These are phyloP conservation scores for Yponomeuta cagnagella DNA, from an alignment of 2,888 invertebrate species.

Conservation along the genomic window DNA sequence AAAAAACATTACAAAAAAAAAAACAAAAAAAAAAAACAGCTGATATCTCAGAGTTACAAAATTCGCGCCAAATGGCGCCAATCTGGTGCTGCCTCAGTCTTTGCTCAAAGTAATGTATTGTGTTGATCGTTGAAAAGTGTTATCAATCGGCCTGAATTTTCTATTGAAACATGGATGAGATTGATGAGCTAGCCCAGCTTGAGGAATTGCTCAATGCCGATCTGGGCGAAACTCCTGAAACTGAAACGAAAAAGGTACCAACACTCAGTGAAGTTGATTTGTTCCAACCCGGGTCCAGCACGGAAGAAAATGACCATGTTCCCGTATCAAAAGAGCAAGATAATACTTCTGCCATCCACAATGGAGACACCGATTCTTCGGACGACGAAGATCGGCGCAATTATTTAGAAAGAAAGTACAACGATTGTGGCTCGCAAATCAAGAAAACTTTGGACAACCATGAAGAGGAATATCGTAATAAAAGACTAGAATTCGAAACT, in stretches of 20 bases:
- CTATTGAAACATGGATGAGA: slow-evolving; percentile 32
- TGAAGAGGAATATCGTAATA: slow-evolving; percentile 48
- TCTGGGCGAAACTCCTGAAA: slow-evolving; percentile 33
- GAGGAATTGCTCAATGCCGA: slow-evolving; percentile 65
- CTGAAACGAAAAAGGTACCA: slow-evolving; percentile 22
- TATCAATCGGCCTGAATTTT: neutral
- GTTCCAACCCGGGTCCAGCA: slow-evolving; percentile 33
- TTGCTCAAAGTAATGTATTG: no score
- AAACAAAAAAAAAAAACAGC: no score
- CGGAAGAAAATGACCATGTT: slow-evolving; percentile 19
- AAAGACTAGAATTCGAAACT: slow-evolving; percentile 57
- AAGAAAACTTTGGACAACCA: slow-evolving; percentile 76
- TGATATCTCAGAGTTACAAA: no score
- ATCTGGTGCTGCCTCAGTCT: no score
- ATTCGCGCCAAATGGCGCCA: no score
- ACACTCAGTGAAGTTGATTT: slow-evolving; percentile 51
- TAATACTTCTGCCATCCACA: slow-evolving; percentile 60
- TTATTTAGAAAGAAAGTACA: slow-evolving; percentile 83
- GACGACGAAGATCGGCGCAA: slow-evolving; percentile 88
- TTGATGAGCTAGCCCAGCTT: slow-evolving; percentile 58
- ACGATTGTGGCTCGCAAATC: slow-evolving; percentile 80
- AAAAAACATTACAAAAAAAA: no score
- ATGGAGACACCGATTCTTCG: slow-evolving; percentile 83
- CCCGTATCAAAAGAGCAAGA: neutral
- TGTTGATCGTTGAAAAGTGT: no score